Evolutionary conservation across 2,888 invertebrate genomes (phyloP).

Genomic region (Melipona bicolor): DNA sequence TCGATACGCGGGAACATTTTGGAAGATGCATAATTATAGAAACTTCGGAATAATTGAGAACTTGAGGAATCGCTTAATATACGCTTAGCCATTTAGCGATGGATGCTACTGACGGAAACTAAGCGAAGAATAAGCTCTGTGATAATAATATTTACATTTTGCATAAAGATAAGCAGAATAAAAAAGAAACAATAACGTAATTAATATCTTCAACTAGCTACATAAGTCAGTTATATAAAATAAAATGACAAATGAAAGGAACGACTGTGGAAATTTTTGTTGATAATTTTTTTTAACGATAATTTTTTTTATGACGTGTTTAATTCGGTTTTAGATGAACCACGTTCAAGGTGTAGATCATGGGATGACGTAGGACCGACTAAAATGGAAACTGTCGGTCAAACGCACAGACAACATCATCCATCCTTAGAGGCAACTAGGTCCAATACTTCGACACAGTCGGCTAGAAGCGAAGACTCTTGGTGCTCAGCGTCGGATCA

Average conservation of each 20-base stretch:
- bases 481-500: slow-evolving; percentile 89
- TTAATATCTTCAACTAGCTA: background rate
- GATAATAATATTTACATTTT: background rate
- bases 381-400: slow-evolving; percentile 77
- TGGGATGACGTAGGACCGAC: slow-evolving; percentile 88
- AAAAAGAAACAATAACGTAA: background rate
- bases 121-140: background rate
- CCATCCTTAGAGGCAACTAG: slow-evolving; percentile 79
- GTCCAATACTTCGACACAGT: slow-evolving; percentile 80
- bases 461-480: slow-evolving; percentile 87
- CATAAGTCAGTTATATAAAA: background rate
- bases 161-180: too few relatives aligned
- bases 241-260: background rate
- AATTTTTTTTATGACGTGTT: background rate
- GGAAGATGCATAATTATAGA: background rate
- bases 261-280: background rate
- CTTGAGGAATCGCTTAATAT: background rate
- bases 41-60: background rate
- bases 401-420: slow-evolving; percentile 75
- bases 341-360: slow-evolving; percentile 90
- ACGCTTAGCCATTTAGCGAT: background rate
- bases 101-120: background rate
- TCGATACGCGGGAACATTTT: background rate
- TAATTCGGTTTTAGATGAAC: slow-evolving; percentile 88
- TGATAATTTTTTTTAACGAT: background rate